Base-by-base conservation (phyloP, 2,113 vertebrate genomes). In the Myanophis thanlyinensis region DNA sequence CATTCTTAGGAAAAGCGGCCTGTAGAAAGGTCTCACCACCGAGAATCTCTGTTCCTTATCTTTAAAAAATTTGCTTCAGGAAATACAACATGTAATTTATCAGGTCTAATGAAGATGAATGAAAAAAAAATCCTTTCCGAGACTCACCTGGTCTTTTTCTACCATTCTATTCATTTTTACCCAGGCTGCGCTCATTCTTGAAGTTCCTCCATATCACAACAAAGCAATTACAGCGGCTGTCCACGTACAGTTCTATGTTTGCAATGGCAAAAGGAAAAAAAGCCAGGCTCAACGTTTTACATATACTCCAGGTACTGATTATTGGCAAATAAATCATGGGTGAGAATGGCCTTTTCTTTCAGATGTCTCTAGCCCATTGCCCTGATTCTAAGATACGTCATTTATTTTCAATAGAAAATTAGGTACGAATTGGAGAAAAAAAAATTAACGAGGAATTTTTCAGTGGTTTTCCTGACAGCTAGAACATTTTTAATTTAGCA, bases 261-360 rank as follows among this genome's bases (percentile, higher is more conserved):
- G 99, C 97, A 99, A 99, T 94, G 99, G 99, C 95, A 99, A 99
- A 96, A 98, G 99, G 98, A 99, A 99, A 98, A 98, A 99, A 97
- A 99, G 99, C 97, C 99, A 99, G 96, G 99, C 99, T 92, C 99
- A 99, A 91, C 98, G 98, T 95, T 99, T 99, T 97, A 99, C 98
- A 92, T 99, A 99, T 49, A 98, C 98, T 96, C 99, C 99, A 99
- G 99, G 99, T 99, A 98, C 23, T 90, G 51, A 86, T 44, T 46
- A 87, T 96, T 88, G 92, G 92, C 86, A 59, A 91, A 12, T 88
- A 94, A 85, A 54, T 52, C 35, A 80, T 40, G 30, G 4, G 12
- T 40, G 67, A 89, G 11, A 13, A 35, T 51, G 23, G n/a, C 27
- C 8, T 47, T 89, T 30, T 25, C 0, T 48, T 54, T n/a, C 5